Evolutionary conservation across 2,888 invertebrate species (phyloP).

Genomic region (Micoletzkya japonica): DNA sequence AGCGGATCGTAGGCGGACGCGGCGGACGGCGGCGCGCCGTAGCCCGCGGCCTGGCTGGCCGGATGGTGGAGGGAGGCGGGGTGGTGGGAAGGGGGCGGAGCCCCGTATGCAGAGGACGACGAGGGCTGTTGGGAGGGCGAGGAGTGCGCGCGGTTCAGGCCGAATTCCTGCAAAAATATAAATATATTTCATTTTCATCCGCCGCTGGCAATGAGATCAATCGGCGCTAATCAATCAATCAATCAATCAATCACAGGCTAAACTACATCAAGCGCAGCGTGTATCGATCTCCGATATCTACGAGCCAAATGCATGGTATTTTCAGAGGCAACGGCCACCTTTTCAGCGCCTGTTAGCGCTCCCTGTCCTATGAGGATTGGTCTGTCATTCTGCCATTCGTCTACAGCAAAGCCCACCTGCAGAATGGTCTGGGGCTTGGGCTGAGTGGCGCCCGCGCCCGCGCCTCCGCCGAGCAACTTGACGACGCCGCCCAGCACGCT

Average conservation of each 20-base stretch:
- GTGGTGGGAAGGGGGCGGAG: too few species aligned
- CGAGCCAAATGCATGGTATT: too few species aligned
- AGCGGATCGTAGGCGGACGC: too few species aligned
- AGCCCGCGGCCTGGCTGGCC: slow-evolving; percentile 2
- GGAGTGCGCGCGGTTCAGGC: neutral
- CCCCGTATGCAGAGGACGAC: too few species aligned
- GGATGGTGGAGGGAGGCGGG: neutral
- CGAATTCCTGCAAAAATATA: slow-evolving; percentile 2
- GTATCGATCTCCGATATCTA: too few species aligned
- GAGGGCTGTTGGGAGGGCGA: slow-evolving; percentile 8
- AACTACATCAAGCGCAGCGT: neutral
- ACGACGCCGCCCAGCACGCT: neutral
- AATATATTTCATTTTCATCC: neutral
- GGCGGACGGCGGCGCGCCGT: neutral
- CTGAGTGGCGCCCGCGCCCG: neutral
- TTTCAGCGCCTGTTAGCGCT: too few species aligned
- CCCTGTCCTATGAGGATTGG: too few species aligned
- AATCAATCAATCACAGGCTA: too few species aligned
- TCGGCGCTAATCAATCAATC: too few species aligned
- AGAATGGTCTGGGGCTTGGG: slow-evolving; percentile 14
- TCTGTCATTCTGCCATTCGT: neutral
- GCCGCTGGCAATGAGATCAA: neutral
- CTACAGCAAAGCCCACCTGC: slow-evolving; percentile 13
- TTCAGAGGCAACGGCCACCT: too few species aligned
- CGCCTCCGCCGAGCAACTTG: neutral